These are phyloP conservation scores for Hypomecis punctinalis DNA, from an alignment of 2,888 invertebrate genomes.

Conservation along the genomic window DNA sequence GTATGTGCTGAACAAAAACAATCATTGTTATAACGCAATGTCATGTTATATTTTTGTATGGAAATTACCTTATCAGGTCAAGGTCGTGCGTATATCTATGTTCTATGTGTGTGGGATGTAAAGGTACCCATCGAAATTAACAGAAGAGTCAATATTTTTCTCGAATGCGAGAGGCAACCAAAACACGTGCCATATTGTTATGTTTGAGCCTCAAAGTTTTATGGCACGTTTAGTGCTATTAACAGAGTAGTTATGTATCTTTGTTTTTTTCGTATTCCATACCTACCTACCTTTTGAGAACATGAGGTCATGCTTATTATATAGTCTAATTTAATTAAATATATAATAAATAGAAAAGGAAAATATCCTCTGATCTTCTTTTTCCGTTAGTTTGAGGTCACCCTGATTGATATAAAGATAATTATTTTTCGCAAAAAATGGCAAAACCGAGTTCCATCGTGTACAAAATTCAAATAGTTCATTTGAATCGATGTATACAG, in stretches of 20 bases:
- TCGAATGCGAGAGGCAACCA: neutral
- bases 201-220: neutral
- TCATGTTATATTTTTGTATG: neutral
- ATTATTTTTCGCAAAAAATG: no score
- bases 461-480: no score
- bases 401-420: no score
- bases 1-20: neutral
- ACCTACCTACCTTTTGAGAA: no score
- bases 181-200: constrained; percentile 1
- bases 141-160: constrained; percentile 21
- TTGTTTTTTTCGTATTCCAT: no score
- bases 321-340: no score
- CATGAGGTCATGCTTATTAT: no score
- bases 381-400: no score
- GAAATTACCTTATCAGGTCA: constrained; percentile 10
- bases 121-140: constrained; percentile 8
- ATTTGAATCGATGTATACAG: no score
- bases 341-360: no score
- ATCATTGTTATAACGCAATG: neutral
- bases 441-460: no score
- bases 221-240: constrained; percentile 10
- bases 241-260: neutral
- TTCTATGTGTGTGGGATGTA: neutral
- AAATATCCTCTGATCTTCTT: no score
- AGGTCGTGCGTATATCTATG: neutral